Conservation (phyloP, 2,888 invertebrate species). For the Coelinius sp. region DNA sequence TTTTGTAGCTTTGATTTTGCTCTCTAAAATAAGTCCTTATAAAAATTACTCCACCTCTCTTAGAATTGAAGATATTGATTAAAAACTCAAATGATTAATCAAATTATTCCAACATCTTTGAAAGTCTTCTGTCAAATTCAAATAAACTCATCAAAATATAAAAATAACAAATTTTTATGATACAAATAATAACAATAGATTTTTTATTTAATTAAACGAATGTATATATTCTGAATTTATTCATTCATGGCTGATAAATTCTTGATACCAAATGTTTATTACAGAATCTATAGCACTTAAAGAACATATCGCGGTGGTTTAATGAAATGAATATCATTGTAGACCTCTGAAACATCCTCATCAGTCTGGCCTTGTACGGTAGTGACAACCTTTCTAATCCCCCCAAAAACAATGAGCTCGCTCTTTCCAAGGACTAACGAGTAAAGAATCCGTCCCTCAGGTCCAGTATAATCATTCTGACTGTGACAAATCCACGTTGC, state of each 20-base stretch:
- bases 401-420: constrained; percentile 96
- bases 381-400: constrained; percentile 85
- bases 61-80: neutral
- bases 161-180: neutral
- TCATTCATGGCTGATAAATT: neutral
- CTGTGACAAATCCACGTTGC: constrained; percentile 82
- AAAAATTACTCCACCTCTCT: too few species aligned
- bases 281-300: constrained; percentile 48
- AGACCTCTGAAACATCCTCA: constrained; percentile 65
- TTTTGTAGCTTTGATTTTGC: too few species aligned
- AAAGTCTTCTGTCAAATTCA: too few species aligned
- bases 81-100: neutral
- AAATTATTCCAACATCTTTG: too few species aligned
- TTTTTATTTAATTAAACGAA: neutral
- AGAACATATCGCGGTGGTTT: constrained; percentile 65
- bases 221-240: neutral
- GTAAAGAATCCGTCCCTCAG: constrained; percentile 92
- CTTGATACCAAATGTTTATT: neutral
- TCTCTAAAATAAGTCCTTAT: too few species aligned
- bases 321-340: constrained; percentile 68
- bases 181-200: neutral
- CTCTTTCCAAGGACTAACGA: constrained; percentile 91
- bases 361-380: constrained; percentile 71
- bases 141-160: neutral
- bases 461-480: constrained; percentile 78